phyloP scores from a whole-genome alignment of 2,888 invertebrate genomes.

The Drosophila limbata region DNA sequence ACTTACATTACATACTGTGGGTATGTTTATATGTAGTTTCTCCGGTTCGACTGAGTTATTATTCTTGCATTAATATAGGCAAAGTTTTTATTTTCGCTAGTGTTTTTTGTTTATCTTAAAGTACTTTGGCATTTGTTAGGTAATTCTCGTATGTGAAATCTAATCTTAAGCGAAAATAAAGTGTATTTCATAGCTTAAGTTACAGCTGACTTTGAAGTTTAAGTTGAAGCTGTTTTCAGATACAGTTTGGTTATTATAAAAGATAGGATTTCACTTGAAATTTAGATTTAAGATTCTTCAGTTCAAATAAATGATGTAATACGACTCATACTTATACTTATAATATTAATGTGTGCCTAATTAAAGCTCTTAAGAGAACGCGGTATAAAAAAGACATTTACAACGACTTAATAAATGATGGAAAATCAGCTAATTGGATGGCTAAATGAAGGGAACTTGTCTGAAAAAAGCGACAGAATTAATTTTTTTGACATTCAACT shows the following conservation, averaged over 20 bases:
- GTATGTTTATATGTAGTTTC: conserved; percentile 1
- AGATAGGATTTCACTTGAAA: too few species aligned
- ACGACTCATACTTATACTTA: too few species aligned
- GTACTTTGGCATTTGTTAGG: neutral
- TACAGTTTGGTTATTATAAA: too few species aligned
- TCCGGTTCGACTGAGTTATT: neutral
- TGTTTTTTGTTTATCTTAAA: conserved; percentile 1
- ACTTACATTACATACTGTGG: conserved; percentile 1
- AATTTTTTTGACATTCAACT: conserved; percentile 25
- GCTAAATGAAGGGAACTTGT: conserved; percentile 22
- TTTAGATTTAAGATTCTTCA: too few species aligned
- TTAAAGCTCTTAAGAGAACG: neutral
- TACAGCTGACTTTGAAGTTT: neutral
- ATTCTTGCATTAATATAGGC: too few species aligned
- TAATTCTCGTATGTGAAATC: neutral
- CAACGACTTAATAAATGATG: conserved; percentile 10
- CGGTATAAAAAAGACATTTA: neutral
- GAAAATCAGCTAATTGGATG: conserved; percentile 25
- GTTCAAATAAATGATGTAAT: neutral
- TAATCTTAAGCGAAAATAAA: neutral
- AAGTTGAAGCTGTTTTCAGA: neutral
- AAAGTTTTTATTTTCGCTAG: neutral
- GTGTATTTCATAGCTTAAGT: neutral
- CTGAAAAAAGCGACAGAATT: conserved; percentile 27
- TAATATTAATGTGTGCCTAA: neutral